These are phyloP conservation scores for Drosophila cracens DNA, from an alignment of 2,888 invertebrate genomes.

Conservation along the genomic window DNA sequence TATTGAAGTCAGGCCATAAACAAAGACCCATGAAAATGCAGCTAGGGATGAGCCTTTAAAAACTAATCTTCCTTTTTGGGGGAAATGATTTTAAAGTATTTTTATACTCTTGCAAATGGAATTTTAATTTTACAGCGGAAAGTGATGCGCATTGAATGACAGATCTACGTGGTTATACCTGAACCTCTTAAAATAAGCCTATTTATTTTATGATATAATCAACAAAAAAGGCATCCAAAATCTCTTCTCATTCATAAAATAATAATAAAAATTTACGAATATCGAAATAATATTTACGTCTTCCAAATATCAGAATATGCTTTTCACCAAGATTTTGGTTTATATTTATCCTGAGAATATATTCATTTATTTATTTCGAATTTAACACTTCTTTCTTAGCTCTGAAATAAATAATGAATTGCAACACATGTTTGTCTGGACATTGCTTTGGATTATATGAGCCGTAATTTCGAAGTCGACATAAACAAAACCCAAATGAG, in stretches of 20 bases:
- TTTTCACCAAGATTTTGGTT: neutral
- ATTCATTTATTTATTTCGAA: neutral
- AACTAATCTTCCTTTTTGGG: conserved; percentile 8
- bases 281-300: neutral
- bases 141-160: neutral
- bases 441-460: conserved; percentile 44
- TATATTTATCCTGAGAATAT: neutral
- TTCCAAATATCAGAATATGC: neutral
- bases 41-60: conserved; percentile 6
- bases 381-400: neutral
- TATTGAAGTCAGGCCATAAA: conserved; percentile 29
- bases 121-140: neutral
- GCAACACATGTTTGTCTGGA: conserved; percentile 61
- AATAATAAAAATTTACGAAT: neutral
- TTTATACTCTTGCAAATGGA: neutral
- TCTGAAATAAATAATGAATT: conserved; percentile 35
- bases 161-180: neutral
- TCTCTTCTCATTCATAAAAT: neutral
- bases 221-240: neutral
- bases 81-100: neutral
- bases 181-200: neutral
- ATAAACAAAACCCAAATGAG: conserved; percentile 55
- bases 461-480: conserved; percentile 42
- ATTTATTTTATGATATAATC: neutral
- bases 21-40: conserved; percentile 22